phyloP scores from a whole-genome alignment of 2,113 vertebrate species.

The Nothoprocta pentlandii region DNA sequence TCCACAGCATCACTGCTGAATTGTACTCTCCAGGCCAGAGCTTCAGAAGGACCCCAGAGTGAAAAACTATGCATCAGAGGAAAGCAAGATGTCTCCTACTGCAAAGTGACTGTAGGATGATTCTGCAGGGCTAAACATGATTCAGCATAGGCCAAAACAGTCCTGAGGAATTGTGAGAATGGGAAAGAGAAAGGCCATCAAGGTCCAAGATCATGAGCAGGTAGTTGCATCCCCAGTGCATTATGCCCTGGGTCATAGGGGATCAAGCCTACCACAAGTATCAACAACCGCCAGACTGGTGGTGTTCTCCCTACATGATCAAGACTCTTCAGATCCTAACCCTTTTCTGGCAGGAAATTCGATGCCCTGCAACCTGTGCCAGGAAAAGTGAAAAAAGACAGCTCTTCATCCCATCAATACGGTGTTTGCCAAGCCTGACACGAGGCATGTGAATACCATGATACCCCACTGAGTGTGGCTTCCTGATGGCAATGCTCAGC shows the following conservation, averaged over 20 bases:
- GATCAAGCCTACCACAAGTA: background rate
- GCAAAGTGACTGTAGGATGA: background rate
- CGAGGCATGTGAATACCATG: background rate
- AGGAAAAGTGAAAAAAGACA: background rate
- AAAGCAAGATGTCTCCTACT: background rate
- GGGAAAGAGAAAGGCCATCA: background rate
- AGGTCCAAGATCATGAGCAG: background rate
- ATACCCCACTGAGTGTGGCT: fast-evolving
- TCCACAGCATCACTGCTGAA: background rate
- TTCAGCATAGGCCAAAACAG: background rate
- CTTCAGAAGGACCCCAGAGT: background rate
- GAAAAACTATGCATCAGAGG: background rate
- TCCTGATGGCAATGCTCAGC: background rate
- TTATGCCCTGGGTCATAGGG: background rate
- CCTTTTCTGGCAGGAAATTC: background rate
- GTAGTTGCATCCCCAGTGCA: fast-evolving
- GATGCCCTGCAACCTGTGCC: fast-evolving
- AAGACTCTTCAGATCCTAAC: background rate
- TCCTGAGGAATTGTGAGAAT: background rate
- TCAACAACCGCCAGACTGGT: background rate
- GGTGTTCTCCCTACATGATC: fast-evolving
- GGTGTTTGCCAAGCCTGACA: background rate
- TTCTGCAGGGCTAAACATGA: background rate
- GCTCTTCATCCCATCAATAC: background rate
- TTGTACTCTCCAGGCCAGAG: background rate